Conservation (phyloP, 2,113 vertebrate species). For the Scartelaos histophorus region DNA sequence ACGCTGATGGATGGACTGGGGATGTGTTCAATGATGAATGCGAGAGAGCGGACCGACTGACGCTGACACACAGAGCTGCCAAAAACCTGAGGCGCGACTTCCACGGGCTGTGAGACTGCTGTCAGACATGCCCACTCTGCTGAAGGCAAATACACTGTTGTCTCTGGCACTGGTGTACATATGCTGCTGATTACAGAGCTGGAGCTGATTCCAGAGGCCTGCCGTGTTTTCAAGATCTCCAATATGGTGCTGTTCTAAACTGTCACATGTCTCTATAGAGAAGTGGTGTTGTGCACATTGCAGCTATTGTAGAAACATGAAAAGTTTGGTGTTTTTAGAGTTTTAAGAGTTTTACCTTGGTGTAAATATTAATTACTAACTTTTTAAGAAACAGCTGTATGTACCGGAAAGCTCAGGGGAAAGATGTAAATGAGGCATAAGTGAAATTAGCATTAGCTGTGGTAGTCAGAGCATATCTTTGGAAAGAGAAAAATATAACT, state of each 20-base stretch:
- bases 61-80: constrained; percentile 43
- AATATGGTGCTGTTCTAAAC: neutral
- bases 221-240: neutral
- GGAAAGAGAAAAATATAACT: neutral
- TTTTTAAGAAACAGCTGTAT: no score
- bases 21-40: constrained; percentile 52
- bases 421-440: no score
- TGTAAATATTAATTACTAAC: no score
- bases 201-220: neutral
- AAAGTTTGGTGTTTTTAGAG: no score
- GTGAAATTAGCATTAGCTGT: no score
- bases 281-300: neutral
- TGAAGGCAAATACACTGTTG: constrained; percentile 14
- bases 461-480: neutral
- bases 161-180: constrained; percentile 17
- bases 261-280: neutral
- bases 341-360: no score
- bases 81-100: constrained; percentile 13
- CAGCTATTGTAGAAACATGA: neutral
- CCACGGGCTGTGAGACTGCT: constrained; percentile 16
- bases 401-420: no score
- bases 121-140: constrained; percentile 28
- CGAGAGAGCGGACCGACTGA: constrained; percentile 35
- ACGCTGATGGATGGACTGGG: constrained; percentile 55
- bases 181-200: constrained; percentile 23